Evolutionary conservation across 2,113 vertebrate genomes (phyloP).

Genomic region (Atractosteus spatula): DNA sequence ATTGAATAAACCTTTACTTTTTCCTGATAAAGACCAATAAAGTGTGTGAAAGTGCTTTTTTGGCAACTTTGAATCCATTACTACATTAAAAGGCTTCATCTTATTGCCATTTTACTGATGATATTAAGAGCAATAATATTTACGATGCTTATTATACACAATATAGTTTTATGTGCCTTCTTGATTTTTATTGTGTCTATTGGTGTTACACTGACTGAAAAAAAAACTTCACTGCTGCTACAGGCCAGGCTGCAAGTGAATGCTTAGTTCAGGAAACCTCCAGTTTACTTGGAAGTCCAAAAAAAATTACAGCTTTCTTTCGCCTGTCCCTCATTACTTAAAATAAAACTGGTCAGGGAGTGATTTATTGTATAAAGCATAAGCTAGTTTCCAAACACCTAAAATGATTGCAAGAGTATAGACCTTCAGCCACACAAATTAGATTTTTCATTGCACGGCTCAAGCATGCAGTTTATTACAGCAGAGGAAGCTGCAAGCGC

Average conservation of each 20-base stretch:
- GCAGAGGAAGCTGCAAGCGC: too few relatives aligned
- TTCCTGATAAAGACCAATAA: too few relatives aligned
- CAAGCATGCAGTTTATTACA: background rate
- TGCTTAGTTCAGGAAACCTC: background rate
- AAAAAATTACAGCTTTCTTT: slow-evolving; percentile 2
- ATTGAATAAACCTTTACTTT: too few relatives aligned
- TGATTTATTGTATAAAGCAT: background rate
- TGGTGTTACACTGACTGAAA: background rate
- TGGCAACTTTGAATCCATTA: too few relatives aligned
- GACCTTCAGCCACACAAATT: slow-evolving; percentile 7
- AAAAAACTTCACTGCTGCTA: background rate
- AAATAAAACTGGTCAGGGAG: slow-evolving; percentile 10
- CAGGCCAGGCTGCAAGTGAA: background rate
- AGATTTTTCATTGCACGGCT: background rate
- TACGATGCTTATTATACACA: too few relatives aligned
- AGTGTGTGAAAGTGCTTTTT: too few relatives aligned
- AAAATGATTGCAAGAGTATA: background rate
- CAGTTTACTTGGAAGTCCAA: background rate
- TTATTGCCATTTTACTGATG: too few relatives aligned
- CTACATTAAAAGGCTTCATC: too few relatives aligned
- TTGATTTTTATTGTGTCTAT: background rate
- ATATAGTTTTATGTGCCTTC: too few relatives aligned
- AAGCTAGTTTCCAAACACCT: background rate
- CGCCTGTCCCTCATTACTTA: slow-evolving; percentile 4
- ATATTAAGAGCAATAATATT: too few relatives aligned